Evolutionary conservation across 2,888 invertebrate genomes (phyloP).

Genomic region (Mesorhabditis sp.): DNA sequence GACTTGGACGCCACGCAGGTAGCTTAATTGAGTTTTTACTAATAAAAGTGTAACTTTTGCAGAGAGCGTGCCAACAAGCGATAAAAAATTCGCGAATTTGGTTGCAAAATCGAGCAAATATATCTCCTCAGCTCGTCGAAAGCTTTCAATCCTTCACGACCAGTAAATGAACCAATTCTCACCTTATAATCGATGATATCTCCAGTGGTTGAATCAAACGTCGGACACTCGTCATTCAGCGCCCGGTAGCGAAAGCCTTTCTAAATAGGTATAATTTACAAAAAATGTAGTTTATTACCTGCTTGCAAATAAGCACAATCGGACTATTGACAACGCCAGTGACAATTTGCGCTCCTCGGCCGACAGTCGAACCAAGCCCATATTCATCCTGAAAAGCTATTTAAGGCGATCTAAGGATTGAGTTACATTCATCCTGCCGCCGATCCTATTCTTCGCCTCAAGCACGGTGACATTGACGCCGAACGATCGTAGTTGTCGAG

Average conservation of each 20-base stretch:
- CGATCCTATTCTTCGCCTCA: conserved; percentile 60
- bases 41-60: too few species aligned
- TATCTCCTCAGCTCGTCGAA: too few species aligned
- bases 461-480: conserved; percentile 61
- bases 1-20: too few species aligned
- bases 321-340: conserved; percentile 63
- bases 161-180: conserved; percentile 41
- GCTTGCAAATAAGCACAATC: conserved; percentile 61
- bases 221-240: conserved; percentile 58
- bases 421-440: conserved; percentile 60
- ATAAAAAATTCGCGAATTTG: too few species aligned
- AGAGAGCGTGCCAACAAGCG: too few species aligned
- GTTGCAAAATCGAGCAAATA: too few species aligned
- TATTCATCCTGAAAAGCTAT: conserved; percentile 38
- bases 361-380: conserved; percentile 55
- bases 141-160: too few species aligned
- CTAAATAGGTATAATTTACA: conserved; percentile 13
- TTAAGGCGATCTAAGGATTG: neutral
- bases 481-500: conserved; percentile 60
- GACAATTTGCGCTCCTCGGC: conserved; percentile 61
- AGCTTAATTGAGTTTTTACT: too few species aligned
- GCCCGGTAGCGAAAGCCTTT: conserved; percentile 23
- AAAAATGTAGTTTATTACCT: conserved; percentile 52
- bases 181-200: conserved; percentile 40
- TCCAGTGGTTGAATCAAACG: conserved; percentile 55